phyloP scores from a whole-genome alignment of 2,113 vertebrate genomes.

The Oryzias celebensis region DNA sequence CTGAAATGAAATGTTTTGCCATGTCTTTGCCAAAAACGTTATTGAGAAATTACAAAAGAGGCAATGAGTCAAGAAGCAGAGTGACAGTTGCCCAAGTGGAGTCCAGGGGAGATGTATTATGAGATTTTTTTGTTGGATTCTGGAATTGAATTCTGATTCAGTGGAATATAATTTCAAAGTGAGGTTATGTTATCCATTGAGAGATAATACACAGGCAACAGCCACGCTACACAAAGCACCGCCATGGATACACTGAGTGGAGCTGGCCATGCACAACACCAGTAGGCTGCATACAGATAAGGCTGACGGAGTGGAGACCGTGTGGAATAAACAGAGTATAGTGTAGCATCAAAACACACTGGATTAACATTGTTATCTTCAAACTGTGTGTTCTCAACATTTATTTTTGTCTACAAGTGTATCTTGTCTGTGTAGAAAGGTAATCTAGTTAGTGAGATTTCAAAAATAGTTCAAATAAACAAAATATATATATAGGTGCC shows the following conservation, averaged over 20 bases:
- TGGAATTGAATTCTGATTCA: conserved; percentile 74
- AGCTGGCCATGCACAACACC: conserved; percentile 51
- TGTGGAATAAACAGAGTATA: conserved; percentile 53
- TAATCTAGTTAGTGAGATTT: not conserved
- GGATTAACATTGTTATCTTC: conserved; percentile 24
- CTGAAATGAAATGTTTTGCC: conserved; percentile 63
- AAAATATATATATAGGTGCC: too few species aligned
- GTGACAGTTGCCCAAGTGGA: conserved; percentile 62
- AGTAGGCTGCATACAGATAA: conserved; percentile 63
- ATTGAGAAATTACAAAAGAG: conserved; percentile 62
- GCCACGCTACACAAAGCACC: conserved; percentile 65
- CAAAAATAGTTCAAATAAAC: not conserved
- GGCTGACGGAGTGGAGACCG: conserved; percentile 45
- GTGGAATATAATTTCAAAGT: conserved; percentile 69
- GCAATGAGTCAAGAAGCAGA: conserved; percentile 60
- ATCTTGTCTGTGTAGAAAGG: not conserved
- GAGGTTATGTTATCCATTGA: conserved; percentile 62
- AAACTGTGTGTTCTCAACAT: conserved; percentile 17
- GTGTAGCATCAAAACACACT: conserved; percentile 33
- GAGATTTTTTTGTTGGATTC: conserved; percentile 70
- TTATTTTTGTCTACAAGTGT: not conserved
- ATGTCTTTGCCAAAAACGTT: conserved; percentile 45
- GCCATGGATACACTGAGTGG: conserved; percentile 60
- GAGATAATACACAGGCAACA: conserved; percentile 67
- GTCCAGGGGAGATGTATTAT: conserved; percentile 67